Evolutionary conservation across 1,140 invertebrate species (phyloP).

Genomic region (Teleopsis dalmanni): DNA sequence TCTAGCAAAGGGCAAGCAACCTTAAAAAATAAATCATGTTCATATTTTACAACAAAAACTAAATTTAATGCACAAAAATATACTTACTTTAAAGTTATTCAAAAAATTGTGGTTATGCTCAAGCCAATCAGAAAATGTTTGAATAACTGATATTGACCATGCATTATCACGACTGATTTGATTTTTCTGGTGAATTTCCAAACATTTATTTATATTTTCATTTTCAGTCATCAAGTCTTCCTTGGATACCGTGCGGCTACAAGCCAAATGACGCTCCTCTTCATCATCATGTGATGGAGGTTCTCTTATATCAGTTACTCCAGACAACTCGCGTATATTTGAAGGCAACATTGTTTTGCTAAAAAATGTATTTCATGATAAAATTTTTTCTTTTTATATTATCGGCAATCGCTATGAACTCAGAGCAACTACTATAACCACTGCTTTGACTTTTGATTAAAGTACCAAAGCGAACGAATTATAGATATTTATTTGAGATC

Average conservation of each 20-base stretch:
- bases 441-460: no score
- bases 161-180: conserved; percentile 72
- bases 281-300: conserved; percentile 45
- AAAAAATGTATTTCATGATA: no score
- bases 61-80: no score
- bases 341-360: no score
- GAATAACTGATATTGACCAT: conserved; percentile 64
- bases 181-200: conserved; percentile 39
- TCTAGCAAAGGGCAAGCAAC: conserved; percentile 61
- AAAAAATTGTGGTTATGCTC: conserved; percentile 55
- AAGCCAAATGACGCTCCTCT: conserved; percentile 32
- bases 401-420: no score
- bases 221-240: conserved; percentile 29
- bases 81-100: conserved; percentile 55
- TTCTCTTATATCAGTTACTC: no score
- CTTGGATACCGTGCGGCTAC: conserved; percentile 25
- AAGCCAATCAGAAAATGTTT: conserved; percentile 60
- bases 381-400: no score
- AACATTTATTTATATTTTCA: conserved; percentile 31
- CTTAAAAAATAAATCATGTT: conserved; percentile 13
- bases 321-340: no score
- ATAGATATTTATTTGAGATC: no score
- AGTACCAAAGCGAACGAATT: no score
- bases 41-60: no score
- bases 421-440: no score